Evolutionary conservation across 2,888 invertebrate genomes (phyloP), one percentile per base, ranked within the genome.

Genomic region (Caradrina kadenii): DNA sequence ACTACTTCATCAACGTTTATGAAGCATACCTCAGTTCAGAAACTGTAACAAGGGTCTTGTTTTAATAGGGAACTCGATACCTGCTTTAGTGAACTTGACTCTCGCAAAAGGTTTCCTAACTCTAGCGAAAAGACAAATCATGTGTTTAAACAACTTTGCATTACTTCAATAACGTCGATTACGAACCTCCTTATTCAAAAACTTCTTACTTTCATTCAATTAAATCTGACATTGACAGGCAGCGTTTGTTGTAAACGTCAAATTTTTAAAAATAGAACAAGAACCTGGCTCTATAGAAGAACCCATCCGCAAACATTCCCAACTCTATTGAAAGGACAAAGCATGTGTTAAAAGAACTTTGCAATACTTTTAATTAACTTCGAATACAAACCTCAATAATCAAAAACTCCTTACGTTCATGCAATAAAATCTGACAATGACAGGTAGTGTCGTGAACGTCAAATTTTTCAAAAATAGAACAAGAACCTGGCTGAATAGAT

Each of bases 1-100:
- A 73, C 35, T 63, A 54, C n/a, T 73, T 53, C 6, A 53, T 73
- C 26, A 53, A 2, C 39, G 74, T 74, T 65, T 53, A 39, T 74
- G 45, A 65, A 15, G 4, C 7, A 31, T 13, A 8, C 10, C 22
- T 21, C 2, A 17, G 39, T 48, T 66, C 21, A 56, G 21, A n/a
- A 58, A 58, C 52, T 53, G 39, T 50, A 35, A 39, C 17, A 53
- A 48, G 21, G 52, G 10, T 26, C 35, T 48, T 39, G 52, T 58
- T 64, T 52, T 54, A 71, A 64, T 74, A 17, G 56, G 52, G 17
- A 31, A 58, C 17, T 48, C 15, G 15, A 73, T n/a, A 52, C 11
- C 45, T 26, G 21, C 52, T 71, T 64, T 52, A 52, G 64, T 21
- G 17, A 73, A 64, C 50, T 19, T 19, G 19, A 50, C 13, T 31